Percentiles rank a stretch among this genome's conserved stretches.
phyloP scores from a whole-genome alignment of 2,113 vertebrate genomes.

The Centropristis striata region DNA sequence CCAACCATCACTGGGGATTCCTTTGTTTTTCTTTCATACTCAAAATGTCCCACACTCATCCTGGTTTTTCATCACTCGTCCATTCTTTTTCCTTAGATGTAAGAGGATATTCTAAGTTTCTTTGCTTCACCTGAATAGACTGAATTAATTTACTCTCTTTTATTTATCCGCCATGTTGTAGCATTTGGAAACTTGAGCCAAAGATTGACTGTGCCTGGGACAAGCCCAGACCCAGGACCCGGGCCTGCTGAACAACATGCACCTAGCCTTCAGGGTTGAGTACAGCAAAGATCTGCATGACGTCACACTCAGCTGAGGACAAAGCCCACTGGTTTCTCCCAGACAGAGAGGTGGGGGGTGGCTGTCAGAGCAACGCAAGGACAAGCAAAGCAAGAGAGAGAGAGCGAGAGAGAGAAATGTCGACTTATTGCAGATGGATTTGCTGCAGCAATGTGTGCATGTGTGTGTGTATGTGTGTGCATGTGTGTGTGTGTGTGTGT shows the following conservation, averaged over 20 bases:
- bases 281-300: constrained; percentile 73
- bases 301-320: constrained; percentile 84
- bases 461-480: constrained; percentile 1
- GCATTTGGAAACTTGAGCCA: constrained; percentile 20
- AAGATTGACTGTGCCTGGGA: constrained; percentile 32
- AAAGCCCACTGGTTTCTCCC: constrained; percentile 81
- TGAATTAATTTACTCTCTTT: not conserved
- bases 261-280: constrained; percentile 67
- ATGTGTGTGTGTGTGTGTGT: constrained; percentile 10
- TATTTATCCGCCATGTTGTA: not conserved
- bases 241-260: constrained; percentile 48
- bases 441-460: constrained; percentile 43
- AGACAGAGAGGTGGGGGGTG: constrained; percentile 70
- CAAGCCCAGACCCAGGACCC: constrained; percentile 54
- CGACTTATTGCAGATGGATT: constrained; percentile 45
- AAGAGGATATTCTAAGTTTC: constrained; percentile 16
- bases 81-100: constrained; percentile 9
- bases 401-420: constrained; percentile 35
- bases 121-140: constrained; percentile 19
- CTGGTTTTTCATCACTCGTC: not conserved
- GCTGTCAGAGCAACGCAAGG: constrained; percentile 58
- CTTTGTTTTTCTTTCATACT: constrained; percentile 25
- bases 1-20: not conserved
- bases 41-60: not conserved
- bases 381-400: constrained; percentile 16